phyloP scores from a whole-genome alignment of 2,888 invertebrate species.

The Heliothis peltigera region DNA sequence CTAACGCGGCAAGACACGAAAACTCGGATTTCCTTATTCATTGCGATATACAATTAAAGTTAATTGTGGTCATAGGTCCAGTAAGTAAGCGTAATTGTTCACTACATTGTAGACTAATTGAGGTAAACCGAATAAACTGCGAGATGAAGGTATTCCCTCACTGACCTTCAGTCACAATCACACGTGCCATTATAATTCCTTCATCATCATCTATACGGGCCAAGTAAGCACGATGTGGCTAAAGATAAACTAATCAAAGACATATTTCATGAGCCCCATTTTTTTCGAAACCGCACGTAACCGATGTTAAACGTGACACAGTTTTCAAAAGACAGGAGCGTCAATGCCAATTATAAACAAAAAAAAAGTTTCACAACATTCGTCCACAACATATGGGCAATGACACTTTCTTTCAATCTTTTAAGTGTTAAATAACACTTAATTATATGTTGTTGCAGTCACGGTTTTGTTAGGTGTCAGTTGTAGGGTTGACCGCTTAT shows the following conservation, averaged over 20 bases:
- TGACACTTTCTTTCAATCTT: slow-evolving; percentile 77
- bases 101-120: background rate
- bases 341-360: slow-evolving; percentile 51
- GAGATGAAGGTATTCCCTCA: background rate
- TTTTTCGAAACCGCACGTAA: slow-evolving; percentile 40
- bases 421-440: slow-evolving; percentile 83
- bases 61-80: slow-evolving; percentile 1
- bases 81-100: background rate
- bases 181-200: background rate
- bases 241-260: background rate
- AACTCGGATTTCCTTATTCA: background rate
- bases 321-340: slow-evolving; percentile 52
- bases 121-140: background rate
- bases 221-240: background rate
- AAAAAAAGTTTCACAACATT: slow-evolving; percentile 69
- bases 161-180: background rate
- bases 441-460: slow-evolving; percentile 81
- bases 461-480: slow-evolving; percentile 85
- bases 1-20: background rate
- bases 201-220: background rate
- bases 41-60: background rate
- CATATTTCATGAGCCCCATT: background rate
- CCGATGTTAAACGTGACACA: slow-evolving; percentile 61
- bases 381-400: slow-evolving; percentile 80
- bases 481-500: slow-evolving; percentile 86